A percentile compares a stretch with the other conserved stretches of the same genome.
Evolutionary conservation across 1,140 invertebrate genomes (phyloP).

Genomic region (Ectropis grisescens): DNA sequence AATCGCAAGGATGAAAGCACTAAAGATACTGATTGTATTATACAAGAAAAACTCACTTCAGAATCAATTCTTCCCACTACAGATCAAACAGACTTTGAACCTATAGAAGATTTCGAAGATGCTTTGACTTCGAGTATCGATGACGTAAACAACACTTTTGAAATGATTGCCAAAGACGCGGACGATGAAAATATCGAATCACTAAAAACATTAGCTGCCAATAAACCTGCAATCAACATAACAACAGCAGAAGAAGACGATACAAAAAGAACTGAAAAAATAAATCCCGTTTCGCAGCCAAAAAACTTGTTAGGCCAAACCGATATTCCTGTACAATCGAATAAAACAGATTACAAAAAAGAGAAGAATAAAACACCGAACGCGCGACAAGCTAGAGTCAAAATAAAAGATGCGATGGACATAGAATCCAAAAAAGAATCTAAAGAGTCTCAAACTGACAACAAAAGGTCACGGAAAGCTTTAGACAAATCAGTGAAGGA

Average conservation of each 20-base stretch:
- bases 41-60: too few relatives aligned
- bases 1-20: conserved; percentile 1
- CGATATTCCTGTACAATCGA: conserved; percentile 68
- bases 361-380: conserved; percentile 62
- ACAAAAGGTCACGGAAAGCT: conserved; percentile 19
- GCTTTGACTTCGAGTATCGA: conserved; percentile 50
- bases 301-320: conserved; percentile 69
- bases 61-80: conserved; percentile 9
- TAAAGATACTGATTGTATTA: background rate
- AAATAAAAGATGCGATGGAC: conserved; percentile 54
- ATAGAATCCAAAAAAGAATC: conserved; percentile 34
- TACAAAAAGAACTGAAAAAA: conserved; percentile 19
- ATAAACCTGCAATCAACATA: conserved; percentile 46
- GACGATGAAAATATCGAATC: conserved; percentile 4
- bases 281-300: conserved; percentile 51
- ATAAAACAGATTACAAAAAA: conserved; percentile 67
- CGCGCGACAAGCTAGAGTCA: conserved; percentile 45
- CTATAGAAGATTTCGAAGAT: conserved; percentile 60
- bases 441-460: conserved; percentile 37
- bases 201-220: conserved; percentile 8
- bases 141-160: conserved; percentile 55
- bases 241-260: conserved; percentile 37
- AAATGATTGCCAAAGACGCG: conserved; percentile 46
- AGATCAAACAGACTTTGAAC: conserved; percentile 21
- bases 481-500: conserved; percentile 25